Conservation (phyloP, 2,113 vertebrate species). For the Alexandromys fortis region DNA sequence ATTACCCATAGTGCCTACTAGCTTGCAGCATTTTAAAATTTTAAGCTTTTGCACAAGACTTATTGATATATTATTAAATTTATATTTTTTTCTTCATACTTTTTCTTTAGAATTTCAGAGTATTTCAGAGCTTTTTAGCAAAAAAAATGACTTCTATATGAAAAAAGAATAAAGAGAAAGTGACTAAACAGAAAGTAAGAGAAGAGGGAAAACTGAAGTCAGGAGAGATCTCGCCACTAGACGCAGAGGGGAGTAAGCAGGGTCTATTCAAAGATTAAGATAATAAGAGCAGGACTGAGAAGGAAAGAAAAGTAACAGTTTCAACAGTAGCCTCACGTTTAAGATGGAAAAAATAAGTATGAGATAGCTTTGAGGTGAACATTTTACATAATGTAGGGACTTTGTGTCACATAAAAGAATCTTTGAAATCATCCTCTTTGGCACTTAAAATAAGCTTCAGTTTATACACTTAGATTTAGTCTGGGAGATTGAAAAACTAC, state of each 20-base stretch:
- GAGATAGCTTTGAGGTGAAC: constrained; percentile 36
- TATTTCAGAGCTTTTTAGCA: constrained; percentile 8
- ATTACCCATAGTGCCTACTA: neutral
- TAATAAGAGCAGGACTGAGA: neutral
- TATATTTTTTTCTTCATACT: neutral
- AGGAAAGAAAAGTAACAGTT: neutral
- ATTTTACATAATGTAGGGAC: constrained; percentile 53
- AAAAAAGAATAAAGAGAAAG: constrained; percentile 35
- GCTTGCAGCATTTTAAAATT: neutral
- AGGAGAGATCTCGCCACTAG: neutral
- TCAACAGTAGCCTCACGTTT: constrained; percentile 10
- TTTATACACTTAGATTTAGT: constrained; percentile 52
- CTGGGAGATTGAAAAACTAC: constrained; percentile 1
- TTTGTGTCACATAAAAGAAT: constrained; percentile 53
- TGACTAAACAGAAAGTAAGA: neutral
- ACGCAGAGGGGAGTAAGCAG: neutral
- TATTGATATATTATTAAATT: neutral
- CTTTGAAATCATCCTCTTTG: constrained; percentile 50
- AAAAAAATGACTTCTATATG: constrained; percentile 21
- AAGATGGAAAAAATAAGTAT: constrained; percentile 47
- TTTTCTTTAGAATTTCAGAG: constrained; percentile 44
- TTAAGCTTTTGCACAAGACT: neutral
- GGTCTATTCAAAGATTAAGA: neutral
- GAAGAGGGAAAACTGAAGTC: neutral
- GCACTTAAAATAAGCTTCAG: constrained; percentile 60